phyloP scores from a whole-genome alignment of 2,888 invertebrate genomes.

The Marronus borbonicus region DNA sequence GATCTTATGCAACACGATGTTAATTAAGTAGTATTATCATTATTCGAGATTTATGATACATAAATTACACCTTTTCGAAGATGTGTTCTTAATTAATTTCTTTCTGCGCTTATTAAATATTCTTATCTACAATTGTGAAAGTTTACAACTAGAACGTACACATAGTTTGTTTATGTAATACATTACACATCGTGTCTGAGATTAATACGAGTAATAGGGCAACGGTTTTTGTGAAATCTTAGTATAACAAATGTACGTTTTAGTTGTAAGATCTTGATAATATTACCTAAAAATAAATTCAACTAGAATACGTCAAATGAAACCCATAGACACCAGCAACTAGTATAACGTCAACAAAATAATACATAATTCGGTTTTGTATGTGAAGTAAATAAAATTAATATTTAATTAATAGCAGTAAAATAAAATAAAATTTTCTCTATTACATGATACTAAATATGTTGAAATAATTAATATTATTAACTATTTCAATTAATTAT shows the following conservation, averaged over 20 bases:
- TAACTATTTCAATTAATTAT: no score
- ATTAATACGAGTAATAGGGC: no score
- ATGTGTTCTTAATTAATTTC: constrained; percentile 9
- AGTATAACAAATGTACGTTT: no score
- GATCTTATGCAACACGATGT: neutral
- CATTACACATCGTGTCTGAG: no score
- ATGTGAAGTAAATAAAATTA: no score
- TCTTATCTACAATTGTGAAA: no score
- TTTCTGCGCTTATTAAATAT: neutral
- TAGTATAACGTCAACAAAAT: neutral
- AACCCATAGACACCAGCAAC: neutral
- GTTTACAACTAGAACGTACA: no score
- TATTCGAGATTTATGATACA: constrained; percentile 32
- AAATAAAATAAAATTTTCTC: neutral
- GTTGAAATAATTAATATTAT: neutral
- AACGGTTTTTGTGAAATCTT: neutral
- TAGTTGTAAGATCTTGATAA: no score
- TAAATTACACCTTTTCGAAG: constrained; percentile 28
- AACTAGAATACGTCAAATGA: constrained; percentile 16
- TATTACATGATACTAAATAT: neutral
- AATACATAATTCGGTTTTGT: no score
- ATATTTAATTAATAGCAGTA: no score
- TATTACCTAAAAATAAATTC: constrained; percentile 14
- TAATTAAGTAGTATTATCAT: neutral
- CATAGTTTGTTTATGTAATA: no score